phyloP scores from a whole-genome alignment of 2,113 vertebrate species.

The Aspiorhynchus laticeps region DNA sequence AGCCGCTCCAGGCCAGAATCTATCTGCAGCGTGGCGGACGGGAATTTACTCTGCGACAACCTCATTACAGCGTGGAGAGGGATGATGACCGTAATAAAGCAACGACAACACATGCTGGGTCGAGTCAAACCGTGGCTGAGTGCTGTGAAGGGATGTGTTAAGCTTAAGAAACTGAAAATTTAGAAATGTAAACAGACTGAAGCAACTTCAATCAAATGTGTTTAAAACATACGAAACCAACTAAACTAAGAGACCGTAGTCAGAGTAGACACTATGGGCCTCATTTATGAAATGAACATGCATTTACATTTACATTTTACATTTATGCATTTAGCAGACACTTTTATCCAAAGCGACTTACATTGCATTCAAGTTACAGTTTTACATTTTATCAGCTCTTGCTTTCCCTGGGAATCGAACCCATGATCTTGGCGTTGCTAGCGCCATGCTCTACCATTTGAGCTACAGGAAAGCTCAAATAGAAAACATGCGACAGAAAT shows the following conservation, averaged over 20 bases:
- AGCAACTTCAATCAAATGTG: not conserved
- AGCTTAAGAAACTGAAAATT: slow-evolving; percentile 9
- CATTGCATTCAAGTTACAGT: too few relatives aligned
- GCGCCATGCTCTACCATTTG: too few relatives aligned
- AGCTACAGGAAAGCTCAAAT: too few relatives aligned
- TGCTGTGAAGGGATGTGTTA: not conserved
- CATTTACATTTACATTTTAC: too few relatives aligned
- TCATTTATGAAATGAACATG: too few relatives aligned
- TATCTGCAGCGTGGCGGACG: slow-evolving; percentile 64
- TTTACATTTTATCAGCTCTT: too few relatives aligned
- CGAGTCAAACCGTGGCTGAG: not conserved
- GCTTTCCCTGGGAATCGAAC: too few relatives aligned
- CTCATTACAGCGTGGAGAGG: slow-evolving; percentile 58
- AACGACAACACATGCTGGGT: not conserved
- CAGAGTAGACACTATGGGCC: not conserved
- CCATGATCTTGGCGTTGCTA: too few relatives aligned
- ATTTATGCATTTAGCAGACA: too few relatives aligned
- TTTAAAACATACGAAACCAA: not conserved
- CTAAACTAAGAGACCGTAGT: not conserved
- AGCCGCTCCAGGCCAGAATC: slow-evolving; percentile 64
- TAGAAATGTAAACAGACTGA: not conserved
- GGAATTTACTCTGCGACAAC: slow-evolving; percentile 68
- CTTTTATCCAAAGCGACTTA: too few relatives aligned
- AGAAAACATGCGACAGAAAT: too few relatives aligned
- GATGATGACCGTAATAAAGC: slow-evolving; percentile 44